These are phyloP conservation scores for Abramis brama DNA, from an alignment of 2,113 vertebrate genomes.

Conservation along the genomic window DNA sequence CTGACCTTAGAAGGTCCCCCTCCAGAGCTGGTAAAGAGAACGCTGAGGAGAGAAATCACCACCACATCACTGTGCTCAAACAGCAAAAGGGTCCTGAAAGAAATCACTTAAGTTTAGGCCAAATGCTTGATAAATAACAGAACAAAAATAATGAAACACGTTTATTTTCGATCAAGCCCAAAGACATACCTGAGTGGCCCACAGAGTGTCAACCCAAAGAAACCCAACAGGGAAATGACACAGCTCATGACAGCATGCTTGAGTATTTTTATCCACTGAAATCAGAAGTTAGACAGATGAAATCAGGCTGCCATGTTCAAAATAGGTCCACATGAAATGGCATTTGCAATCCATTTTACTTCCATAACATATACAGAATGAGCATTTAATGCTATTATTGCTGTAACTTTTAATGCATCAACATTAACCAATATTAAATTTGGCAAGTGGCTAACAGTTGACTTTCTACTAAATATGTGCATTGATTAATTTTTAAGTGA, in stretches of 20 bases:
- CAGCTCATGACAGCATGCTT: conserved; percentile 94
- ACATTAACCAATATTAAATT: not conserved
- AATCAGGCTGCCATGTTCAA: not conserved
- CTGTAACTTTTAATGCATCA: not conserved
- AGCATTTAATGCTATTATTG: not conserved
- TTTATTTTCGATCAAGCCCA: not conserved
- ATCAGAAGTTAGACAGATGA: not conserved
- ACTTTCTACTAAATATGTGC: not conserved
- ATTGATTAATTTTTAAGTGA: not conserved
- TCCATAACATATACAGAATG: not conserved
- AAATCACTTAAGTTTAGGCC: not conserved
- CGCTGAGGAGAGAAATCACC: conserved; percentile 89
- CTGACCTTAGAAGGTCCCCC: conserved; percentile 95
- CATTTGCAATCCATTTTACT: not conserved
- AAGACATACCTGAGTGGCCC: conserved; percentile 90
- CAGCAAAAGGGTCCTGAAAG: conserved; percentile 86
- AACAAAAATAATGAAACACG: not conserved
- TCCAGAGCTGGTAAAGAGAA: conserved; percentile 92
- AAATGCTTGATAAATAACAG: not conserved
- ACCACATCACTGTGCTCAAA: conserved; percentile 96
- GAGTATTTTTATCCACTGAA: conserved; percentile 93
- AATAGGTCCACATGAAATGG: not conserved
- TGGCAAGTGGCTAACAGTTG: no score
- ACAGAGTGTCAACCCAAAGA: conserved; percentile 97
- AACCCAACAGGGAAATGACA: conserved; percentile 93